Base-by-base conservation (phyloP, 2,888 invertebrate species). In the Frankliniella fusca region DNA sequence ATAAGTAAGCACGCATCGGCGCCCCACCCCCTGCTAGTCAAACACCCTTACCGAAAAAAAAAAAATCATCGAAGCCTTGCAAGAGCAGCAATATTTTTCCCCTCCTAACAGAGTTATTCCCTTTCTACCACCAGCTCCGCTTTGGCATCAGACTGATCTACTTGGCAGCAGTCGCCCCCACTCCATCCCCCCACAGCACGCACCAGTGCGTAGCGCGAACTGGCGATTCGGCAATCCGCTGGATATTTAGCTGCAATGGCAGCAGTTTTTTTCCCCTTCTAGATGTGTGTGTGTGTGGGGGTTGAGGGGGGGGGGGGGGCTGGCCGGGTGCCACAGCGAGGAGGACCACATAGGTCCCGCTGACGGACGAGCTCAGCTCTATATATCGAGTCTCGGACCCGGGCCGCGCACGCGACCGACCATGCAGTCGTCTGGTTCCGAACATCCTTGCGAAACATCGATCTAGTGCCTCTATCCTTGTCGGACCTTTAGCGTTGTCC, bases 181-280 rank as follows among this genome's bases (percentile, higher is more conserved):
- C 38, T 5, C 38, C 38, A n/a, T n/a, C 38, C 38, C 38, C 38
- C 5, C 38, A 2, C 38, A 38, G 38, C 38, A 38, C 38, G 38
- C 38, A 2, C 38, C 38, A 38, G 38, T 38, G 38, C 38, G 38
- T 38, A 38, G 38, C 38, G 38, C 38, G 38, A 5, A 38, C 15
- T 15, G 70, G 70, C 70, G 70, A 61, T 61, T 61, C 61, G 61
- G 61, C 61, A 61, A 61, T 61, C 61, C 61, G 18, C 70, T 76
- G 70, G 70, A 27, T 76, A 76, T 76, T 76, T 76, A n/a, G 70
- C 70, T 76, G 70, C 70, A 76, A 9, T 12, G 70, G 23, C 27
- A 76, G 70, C 70, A 70, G 70, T 70, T 70, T 70, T 70, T 23
- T 23, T 76, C 61, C 61, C 61, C 7, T 18, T n/a, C 61, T 2